Evolutionary conservation across 92 coral and sea anemone genomes (phyloP).

Genomic region (Actinostola sp.): DNA sequence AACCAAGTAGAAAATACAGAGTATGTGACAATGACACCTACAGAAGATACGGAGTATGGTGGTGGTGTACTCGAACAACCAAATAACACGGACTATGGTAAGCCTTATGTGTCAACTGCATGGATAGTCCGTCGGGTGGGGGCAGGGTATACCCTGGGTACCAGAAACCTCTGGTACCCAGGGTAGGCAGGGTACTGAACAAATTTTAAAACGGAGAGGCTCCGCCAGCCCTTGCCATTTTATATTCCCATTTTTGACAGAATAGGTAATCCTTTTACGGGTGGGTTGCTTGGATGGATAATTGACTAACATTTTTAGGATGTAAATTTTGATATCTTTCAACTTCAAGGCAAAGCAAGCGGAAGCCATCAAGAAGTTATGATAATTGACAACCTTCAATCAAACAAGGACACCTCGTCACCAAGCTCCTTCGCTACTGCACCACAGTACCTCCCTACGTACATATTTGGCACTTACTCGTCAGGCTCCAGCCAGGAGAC

Average conservation of each 20-base stretch:
- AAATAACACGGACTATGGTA: not conserved
- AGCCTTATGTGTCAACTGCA: not conserved
- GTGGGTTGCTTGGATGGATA: too few species aligned
- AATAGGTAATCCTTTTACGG: too few species aligned
- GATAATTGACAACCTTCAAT: constrained; percentile 13
- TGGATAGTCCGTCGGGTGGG: too few species aligned
- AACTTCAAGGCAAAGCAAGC: not conserved
- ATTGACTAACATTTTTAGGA: too few species aligned
- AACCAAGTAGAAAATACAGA: constrained; percentile 8
- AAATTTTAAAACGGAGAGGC: too few species aligned
- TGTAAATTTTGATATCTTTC: not conserved
- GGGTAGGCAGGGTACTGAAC: too few species aligned
- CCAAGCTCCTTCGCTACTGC: not conserved
- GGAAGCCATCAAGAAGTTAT: not conserved
- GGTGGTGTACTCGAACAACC: not conserved
- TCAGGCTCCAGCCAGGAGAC: not conserved
- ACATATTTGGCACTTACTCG: constrained; percentile 12
- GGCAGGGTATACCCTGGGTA: too few species aligned
- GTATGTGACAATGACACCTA: not conserved
- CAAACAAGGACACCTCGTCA: not conserved
- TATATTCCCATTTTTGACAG: too few species aligned
- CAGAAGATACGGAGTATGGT: not conserved
- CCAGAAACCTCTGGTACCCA: too few species aligned
- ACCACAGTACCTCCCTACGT: constrained; percentile 23
- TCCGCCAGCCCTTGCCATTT: too few species aligned